Base-by-base conservation (phyloP, 2,888 invertebrate species). In the Selenia dentaria region DNA sequence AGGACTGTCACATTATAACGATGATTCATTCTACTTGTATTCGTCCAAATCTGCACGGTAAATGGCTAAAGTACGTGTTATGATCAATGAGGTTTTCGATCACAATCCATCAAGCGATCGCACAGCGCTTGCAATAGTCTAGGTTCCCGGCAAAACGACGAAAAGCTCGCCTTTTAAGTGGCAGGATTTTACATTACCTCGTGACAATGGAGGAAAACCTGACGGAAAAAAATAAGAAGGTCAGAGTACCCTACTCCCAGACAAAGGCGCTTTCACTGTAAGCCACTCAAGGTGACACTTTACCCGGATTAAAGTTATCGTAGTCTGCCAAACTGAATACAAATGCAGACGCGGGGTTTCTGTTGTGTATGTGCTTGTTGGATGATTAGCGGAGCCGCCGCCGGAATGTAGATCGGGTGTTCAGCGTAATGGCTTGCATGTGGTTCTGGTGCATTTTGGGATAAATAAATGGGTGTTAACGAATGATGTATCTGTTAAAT, bases 231-330 rank as follows among this genome's bases (percentile, higher is more conserved):
- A 86, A 82, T 83, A 84, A 83, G 80, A 77, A 83, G 79, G 81
- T 79, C 74, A 74, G 65, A 79, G 73, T 74, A 79, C 79, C 80
- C 77, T 70, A 75, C 75, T 79, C 74, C 65, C 80, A 80, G 80
- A 86, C 84, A 86, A 86, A 84, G 85, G 85, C 79, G 82, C 80
- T 80, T 83, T 83, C 80, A 68, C 74, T 79, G 79, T 83, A 81
- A 89, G 83, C 85, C 79, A 84, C 84, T 88, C 81, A 79, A 86
- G 87, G 85, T 89, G 88, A 88, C 88, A 88, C 84, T 88, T 86
- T 84, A 75, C 78, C 80, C 84, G 85, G 88, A 88, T 87, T 89
- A 87, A 88, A 85, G 83, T 88, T 89, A 89, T 89, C 85, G 85
- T 79, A 76, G 81, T 76, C 83, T 76, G 80, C 83, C 87, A 83